Base-by-base conservation (phyloP, 2,113 vertebrate species). In the Gadus macrocephalus region DNA sequence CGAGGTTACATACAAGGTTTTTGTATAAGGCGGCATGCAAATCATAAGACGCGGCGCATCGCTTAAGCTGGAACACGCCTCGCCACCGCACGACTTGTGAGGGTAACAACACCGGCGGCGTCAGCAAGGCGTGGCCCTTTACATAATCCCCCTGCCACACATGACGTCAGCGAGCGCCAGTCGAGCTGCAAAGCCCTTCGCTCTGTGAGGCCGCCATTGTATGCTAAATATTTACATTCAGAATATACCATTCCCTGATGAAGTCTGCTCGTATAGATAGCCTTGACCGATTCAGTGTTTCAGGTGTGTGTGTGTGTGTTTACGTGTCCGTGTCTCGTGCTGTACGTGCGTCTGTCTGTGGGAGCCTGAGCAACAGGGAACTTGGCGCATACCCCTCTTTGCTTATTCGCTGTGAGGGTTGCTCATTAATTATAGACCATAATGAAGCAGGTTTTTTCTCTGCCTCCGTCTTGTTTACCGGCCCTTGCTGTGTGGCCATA, bases 351-450 rank as follows among this genome's bases (percentile, higher is more conserved):
- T 74, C 84, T 64, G 42, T 49, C 12, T 49, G 42, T 49, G 7
- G 2, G 42, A 12, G 42, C 12, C 9, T 49, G 42, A 9, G 42
- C 42, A 35, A 35, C 31, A 35, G 6, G 31, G 31, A 35, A 35
- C 4, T 35, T 7, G 4, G 8, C 2, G 42, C 42, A 2, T 49
- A 9, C 42, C 12, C 62, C 78, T 90, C 86, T 81, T 73, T 84
- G 82, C 83, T 89, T 89, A 89, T 89, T 90, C 86, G 85, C 85
- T 82, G 77, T 17, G 85, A 89, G 83, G 71, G 82, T 83, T 78
- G 49, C 85, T 91, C 85, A 92, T 92, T 88, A 91, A 91, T 90
- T 90, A 91, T 91, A 88, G 90, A 92, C 88, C 83, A 89, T 89
- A 89, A 90, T 91, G 90, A 92, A 92, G 85, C 83, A 87, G 85